These are phyloP conservation scores for Leptopterna dolabrata DNA, from an alignment of 2,888 invertebrate genomes.

Conservation along the genomic window DNA sequence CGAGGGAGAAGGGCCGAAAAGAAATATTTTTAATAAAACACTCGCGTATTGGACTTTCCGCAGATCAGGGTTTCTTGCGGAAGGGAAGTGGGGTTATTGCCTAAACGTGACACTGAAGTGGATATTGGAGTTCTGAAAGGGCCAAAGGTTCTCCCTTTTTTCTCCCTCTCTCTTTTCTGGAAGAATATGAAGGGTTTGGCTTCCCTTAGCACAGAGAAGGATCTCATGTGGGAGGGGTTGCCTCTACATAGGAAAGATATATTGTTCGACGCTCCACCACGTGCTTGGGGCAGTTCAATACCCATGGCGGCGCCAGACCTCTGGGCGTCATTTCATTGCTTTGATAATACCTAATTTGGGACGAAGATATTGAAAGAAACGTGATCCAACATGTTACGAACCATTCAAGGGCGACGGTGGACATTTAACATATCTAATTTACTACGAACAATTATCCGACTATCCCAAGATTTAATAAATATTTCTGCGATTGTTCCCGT, in stretches of 20 bases:
- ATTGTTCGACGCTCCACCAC: not conserved
- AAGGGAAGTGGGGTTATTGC: slow-evolving; percentile 25
- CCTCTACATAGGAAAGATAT: not conserved
- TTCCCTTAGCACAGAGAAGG: not conserved
- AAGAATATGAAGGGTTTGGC: slow-evolving; percentile 27
- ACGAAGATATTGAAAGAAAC: not conserved
- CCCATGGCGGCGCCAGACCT: not conserved
- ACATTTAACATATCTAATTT: no score
- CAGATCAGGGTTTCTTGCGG: not conserved
- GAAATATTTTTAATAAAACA: slow-evolving; percentile 45
- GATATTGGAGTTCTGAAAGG: slow-evolving; percentile 18
- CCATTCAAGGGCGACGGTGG: no score
- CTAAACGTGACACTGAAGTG: slow-evolving; percentile 28
- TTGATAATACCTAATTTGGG: not conserved
- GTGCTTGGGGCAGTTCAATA: not conserved
- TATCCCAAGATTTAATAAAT: no score
- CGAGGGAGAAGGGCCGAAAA: not conserved
- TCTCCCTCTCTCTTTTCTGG: not conserved
- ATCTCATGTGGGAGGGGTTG: not conserved
- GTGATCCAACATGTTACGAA: not conserved
- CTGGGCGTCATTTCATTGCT: not conserved
- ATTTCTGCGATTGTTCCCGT: no score
- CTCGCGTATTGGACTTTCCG: slow-evolving; percentile 13
- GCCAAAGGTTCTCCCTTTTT: not conserved
- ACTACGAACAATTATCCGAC: no score